Conservation (phyloP, 30 jellyfish, hydroid and myxozoan species). For the Turritopsis dohrnii region DNA sequence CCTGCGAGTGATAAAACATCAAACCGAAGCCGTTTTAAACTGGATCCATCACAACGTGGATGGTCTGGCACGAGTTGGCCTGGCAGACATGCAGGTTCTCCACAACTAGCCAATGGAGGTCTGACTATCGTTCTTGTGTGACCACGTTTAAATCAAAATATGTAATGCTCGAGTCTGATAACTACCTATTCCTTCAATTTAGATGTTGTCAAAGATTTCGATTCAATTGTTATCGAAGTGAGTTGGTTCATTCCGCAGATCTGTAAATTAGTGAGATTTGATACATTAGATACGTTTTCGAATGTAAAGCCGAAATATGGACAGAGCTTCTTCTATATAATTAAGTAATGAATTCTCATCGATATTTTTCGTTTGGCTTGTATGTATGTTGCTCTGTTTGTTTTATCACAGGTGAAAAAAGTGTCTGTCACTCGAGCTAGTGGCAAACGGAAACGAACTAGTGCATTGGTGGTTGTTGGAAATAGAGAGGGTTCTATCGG, state of each 20-base stretch:
- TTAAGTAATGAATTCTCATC: no score
- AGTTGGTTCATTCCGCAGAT: no score
- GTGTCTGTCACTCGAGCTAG: slow-evolving; percentile 76
- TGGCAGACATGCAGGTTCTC: slow-evolving; percentile 91
- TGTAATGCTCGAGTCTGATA: no score
- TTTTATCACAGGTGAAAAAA: slow-evolving; percentile 52
- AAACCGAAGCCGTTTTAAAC: neutral
- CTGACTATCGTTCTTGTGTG: neutral
- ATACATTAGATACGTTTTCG: no score
- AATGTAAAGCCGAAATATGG: no score
- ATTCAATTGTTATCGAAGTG: slow-evolving; percentile 90
- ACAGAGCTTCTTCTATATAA: no score
- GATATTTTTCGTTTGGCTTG: neutral
- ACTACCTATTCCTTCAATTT: neutral
- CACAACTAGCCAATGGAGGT: slow-evolving; percentile 77
- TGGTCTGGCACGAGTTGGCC: slow-evolving; percentile 93
- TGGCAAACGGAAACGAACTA: slow-evolving; percentile 72
- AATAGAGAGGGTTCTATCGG: slow-evolving; percentile 85
- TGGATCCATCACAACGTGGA: slow-evolving; percentile 47
- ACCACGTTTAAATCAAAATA: no score
- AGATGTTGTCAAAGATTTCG: slow-evolving; percentile 63
- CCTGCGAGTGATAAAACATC: neutral
- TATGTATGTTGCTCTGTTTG: neutral
- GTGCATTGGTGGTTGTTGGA: slow-evolving; percentile 94
- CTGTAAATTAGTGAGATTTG: no score